These are phyloP conservation scores for Orycteropus afer DNA, from an alignment of 2,113 vertebrate genomes.

Conservation along the genomic window DNA sequence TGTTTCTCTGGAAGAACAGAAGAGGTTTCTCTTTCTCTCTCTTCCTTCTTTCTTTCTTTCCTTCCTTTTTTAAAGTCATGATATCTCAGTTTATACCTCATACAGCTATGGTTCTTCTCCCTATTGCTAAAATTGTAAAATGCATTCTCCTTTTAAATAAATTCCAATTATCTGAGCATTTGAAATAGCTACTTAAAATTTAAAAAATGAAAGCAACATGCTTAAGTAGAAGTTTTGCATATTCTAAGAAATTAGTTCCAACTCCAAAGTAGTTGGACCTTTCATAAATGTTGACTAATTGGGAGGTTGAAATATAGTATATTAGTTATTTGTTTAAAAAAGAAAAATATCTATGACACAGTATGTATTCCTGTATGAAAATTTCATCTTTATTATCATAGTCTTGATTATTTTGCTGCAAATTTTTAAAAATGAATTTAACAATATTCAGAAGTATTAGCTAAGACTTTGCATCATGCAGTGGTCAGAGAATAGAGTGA, in stretches of 20 bases:
- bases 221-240: constrained; percentile 19
- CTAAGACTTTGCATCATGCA: background rate
- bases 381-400: background rate
- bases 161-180: background rate
- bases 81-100: background rate
- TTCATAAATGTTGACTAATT: background rate
- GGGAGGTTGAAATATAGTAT: background rate
- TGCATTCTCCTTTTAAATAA: background rate
- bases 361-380: background rate
- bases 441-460: background rate
- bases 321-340: constrained; percentile 4
- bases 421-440: background rate
- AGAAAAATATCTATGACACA: background rate
- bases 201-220: background rate
- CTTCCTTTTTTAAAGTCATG: background rate
- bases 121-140: background rate
- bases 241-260: constrained; percentile 14
- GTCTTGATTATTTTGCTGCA: constrained; percentile 3
- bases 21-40: background rate
- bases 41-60: background rate
- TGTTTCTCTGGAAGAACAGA: constrained; percentile 27
- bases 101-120: background rate
- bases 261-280: constrained; percentile 11
- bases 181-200: background rate
- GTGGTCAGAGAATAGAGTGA: background rate